phyloP scores from a whole-genome alignment of 2,888 invertebrate genomes.

The Stenodema calcarata region DNA sequence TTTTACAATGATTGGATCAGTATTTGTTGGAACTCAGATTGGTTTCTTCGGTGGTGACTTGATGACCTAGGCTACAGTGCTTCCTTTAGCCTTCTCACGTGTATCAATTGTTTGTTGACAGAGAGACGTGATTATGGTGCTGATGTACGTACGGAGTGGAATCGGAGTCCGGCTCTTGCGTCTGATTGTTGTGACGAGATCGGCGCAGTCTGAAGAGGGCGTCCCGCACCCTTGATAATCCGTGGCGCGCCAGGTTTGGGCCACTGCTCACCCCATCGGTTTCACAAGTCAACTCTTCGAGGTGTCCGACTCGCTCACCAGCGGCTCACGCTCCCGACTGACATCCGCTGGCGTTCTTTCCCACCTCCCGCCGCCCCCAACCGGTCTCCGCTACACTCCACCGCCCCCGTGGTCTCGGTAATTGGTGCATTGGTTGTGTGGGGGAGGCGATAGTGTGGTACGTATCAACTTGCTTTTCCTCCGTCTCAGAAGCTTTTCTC shows the following conservation, averaged over 20 bases:
- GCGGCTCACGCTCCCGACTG: conserved; percentile 72
- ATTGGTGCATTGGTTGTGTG: not conserved
- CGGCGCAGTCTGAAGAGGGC: conserved; percentile 61
- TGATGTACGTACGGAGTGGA: conserved; percentile 51
- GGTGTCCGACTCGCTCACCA: conserved; percentile 60
- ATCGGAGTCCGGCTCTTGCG: conserved; percentile 52
- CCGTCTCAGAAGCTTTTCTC: not conserved
- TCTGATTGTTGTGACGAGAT: conserved; percentile 50
- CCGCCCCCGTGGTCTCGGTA: not conserved
- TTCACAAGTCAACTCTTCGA: not conserved
- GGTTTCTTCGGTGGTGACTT: no score
- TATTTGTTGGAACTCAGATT: no score
- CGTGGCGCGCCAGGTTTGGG: conserved; percentile 59
- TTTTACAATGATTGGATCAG: no score
- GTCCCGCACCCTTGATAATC: conserved; percentile 57
- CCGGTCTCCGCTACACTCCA: conserved; percentile 61
- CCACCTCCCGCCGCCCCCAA: conserved; percentile 27
- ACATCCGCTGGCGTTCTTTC: conserved; percentile 60
- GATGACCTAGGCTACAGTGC: no score
- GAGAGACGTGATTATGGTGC: no score
- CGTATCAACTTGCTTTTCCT: not conserved
- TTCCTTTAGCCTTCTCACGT: no score
- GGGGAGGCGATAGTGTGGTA: not conserved
- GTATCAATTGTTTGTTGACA: no score
- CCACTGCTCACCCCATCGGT: conserved; percentile 32